These are phyloP conservation scores for Papilio machaon DNA, from an alignment of 1,140 invertebrate species.

Conservation along the genomic window DNA sequence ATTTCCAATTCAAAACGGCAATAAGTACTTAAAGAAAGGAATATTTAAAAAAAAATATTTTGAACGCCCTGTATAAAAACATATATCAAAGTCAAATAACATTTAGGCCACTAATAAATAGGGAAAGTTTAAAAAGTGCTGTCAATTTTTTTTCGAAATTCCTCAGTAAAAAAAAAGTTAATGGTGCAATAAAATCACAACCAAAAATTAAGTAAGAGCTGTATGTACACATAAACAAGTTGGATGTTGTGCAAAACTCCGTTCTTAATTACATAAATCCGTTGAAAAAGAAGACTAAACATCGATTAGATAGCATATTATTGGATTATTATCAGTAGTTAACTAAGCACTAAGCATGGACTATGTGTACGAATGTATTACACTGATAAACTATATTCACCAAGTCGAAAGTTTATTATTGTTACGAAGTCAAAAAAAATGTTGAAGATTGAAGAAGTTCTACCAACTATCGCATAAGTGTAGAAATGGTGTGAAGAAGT, in stretches of 20 bases:
- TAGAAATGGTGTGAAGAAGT: neutral
- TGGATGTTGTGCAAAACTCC: neutral
- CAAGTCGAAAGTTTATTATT: neutral
- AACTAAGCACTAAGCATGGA: neutral
- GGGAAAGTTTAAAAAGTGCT: neutral
- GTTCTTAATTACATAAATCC: neutral
- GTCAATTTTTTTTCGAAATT: slow-evolving; percentile 23
- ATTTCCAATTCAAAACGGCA: neutral
- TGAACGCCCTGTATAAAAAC: neutral
- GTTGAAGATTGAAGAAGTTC: neutral
- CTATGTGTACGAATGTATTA: neutral
- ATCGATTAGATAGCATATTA: neutral
- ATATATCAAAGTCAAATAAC: neutral
- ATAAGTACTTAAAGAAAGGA: neutral
- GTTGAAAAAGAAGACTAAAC: neutral
- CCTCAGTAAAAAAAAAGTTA: neutral
- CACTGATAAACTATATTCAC: neutral
- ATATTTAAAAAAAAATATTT: neutral
- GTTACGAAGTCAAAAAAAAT: neutral
- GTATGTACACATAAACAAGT: neutral
- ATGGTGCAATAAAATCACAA: neutral
- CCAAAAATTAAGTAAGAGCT: neutral
- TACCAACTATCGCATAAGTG: neutral
- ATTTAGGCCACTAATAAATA: slow-evolving; percentile 23
- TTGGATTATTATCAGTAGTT: neutral